Base-by-base conservation (phyloP, 2,797 vertebrate species). In the Coregonus sp. region DNA sequence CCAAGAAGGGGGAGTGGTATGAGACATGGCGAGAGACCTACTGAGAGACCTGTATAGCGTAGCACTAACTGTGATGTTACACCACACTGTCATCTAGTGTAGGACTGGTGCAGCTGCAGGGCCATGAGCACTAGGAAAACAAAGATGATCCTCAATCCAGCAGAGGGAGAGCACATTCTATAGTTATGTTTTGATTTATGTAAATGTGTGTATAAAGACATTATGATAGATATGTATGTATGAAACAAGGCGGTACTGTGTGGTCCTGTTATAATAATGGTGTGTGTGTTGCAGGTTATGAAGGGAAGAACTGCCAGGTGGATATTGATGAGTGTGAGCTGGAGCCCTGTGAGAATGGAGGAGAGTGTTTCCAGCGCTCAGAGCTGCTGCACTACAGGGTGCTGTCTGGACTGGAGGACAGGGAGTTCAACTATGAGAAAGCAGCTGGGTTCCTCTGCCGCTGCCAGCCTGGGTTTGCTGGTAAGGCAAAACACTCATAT, bases 361-460 rank as follows among this genome's bases (percentile, higher is more conserved):
- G 94, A 0, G 47, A 89, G 18, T 98, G 97, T 87, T 92, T 95
- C 18, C 89, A 99, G 86, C 93, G 93, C 25, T 99, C 98, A 0
- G 89, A 96, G 52, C 75, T 88, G 0, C 76, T 83, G 18, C 89
- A 94, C 70, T 98, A 98, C 0, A 89, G 89, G 4, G 47, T 12
- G 12, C 85, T 89, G 52, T 85, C 92, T 1, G 87, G 87, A 82
- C 95, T 98, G 73, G 88, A 88, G 73, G 88, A 88, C 2, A 3
- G 56, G 0, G 73, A 78, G 7, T 98, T 99, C 93, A 95, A 90
- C 90, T 96, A 94, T 29, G 86, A 86, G 70, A 80, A 78, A 0
- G 96, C 98, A 0, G 93, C 92, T 0, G 98, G 98, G 0, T 98
- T 96, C 87, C 82, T 97, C 82, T 99, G 98, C 78, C 91, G 31